Evolutionary conservation across 1,140 invertebrate genomes (phyloP), one percentile per base, ranked within the genome.

Genomic region (Drosophila tani): DNA sequence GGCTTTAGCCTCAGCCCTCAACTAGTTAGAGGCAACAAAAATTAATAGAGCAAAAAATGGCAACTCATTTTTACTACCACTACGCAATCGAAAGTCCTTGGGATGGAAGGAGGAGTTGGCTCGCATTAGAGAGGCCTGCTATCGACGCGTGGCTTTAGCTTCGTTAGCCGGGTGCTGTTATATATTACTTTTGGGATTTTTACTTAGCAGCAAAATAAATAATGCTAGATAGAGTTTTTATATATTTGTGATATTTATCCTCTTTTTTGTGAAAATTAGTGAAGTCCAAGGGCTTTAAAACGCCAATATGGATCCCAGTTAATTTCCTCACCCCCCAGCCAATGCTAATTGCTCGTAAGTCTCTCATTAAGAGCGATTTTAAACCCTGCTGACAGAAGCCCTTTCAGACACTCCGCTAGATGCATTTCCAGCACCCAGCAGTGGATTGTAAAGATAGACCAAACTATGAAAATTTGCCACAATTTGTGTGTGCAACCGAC

Each of bases 21-120:
- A 45, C 82, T 75, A 75, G 75, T 77, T 77, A 27, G 55, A 47
- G 66, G 43, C 84, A 80, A 80, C 80, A 81, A 87, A 88, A 88
- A 83, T 88, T 88, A 88, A 88, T 83, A 87, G 76, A 83, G 84
- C 84, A 82, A 80, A 88, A 87, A 88, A 73, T 81, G 81, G 81
- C 70, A 84, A 78, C 84, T 84, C 68, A 83, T 76, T 83, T 74
- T 70, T 78, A 78, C 69, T 64, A 38, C 67, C 58, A 56, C 79
- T 32, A 40, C 24, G 45, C 43, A 64, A 63, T 78, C 15, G 45
- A 11, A 35, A 62, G 63, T 45, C 57, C 24, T 41, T 58, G 17
- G 62, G 38, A 5, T 19, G 32, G 14, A 9, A 21, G 35, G n/a
- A 32, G 32, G 2, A 17, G 27, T n/a, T 32, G n/a, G n/a, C 7